Evolutionary conservation across 2,113 vertebrate species (phyloP).

Genomic region (Apodemus sylvaticus): DNA sequence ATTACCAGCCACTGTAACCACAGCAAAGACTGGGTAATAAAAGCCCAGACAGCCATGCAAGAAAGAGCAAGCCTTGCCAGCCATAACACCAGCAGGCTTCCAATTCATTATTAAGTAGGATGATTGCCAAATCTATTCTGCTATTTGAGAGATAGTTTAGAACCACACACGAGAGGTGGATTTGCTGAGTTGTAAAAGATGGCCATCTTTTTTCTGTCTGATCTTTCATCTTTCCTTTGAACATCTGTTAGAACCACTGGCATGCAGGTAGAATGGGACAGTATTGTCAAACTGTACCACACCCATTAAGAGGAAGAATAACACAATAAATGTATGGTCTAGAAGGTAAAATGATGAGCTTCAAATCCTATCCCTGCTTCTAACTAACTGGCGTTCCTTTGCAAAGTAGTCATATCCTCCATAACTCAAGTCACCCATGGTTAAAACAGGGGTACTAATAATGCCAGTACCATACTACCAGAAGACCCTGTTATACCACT

Average conservation of each 20-base stretch:
- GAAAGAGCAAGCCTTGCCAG: not conserved
- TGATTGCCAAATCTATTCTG: not conserved
- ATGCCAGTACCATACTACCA: not conserved
- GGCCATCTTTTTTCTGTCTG: not conserved
- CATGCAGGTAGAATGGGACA: not conserved
- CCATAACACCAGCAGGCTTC: not conserved
- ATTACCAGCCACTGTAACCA: not conserved
- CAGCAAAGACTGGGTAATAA: not conserved
- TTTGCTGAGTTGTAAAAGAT: not conserved
- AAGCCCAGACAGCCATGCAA: not conserved
- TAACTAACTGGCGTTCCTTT: not conserved
- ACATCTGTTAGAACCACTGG: no score
- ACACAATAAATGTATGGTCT: not conserved
- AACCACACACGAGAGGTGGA: not conserved
- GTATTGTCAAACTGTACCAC: no score
- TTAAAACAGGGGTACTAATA: not conserved
- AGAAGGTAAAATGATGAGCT: not conserved
- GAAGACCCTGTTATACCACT: no score
- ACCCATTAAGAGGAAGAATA: fast-evolving
- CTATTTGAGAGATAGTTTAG: not conserved
- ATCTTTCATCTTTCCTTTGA: not conserved
- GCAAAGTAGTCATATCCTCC: not conserved
- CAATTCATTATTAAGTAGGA: not conserved
- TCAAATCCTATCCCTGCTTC: not conserved
- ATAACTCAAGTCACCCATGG: not conserved